Evolutionary conservation across 2,113 vertebrate species (phyloP).

Genomic region (Osmerus eperlanus): DNA sequence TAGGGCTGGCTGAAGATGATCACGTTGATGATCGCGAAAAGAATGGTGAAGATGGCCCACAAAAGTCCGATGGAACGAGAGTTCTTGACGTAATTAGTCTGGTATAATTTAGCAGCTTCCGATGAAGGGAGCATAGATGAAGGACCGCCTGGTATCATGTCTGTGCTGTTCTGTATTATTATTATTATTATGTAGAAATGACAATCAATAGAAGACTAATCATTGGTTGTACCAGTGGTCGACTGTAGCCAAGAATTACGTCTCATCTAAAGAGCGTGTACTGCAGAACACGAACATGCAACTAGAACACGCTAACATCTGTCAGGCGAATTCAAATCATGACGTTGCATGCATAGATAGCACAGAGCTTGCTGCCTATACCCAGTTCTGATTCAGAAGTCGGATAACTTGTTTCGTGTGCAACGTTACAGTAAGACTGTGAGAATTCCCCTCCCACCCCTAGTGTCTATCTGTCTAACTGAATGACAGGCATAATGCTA

Average conservation of each 20-base stretch:
- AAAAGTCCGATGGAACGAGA: constrained; percentile 91
- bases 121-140: constrained; percentile 88
- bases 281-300: neutral
- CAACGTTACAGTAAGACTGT: neutral
- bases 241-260: neutral
- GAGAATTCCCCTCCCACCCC: constrained; percentile 28
- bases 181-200: neutral
- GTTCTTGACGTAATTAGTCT: constrained; percentile 94
- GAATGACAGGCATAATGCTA: constrained; percentile 46
- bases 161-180: neutral
- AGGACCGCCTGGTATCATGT: constrained; percentile 73
- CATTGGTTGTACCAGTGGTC: neutral
- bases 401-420: constrained; percentile 11
- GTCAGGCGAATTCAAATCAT: constrained; percentile 56
- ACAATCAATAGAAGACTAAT: neutral
- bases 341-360: constrained; percentile 50
- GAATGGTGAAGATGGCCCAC: constrained; percentile 96
- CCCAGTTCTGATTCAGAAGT: constrained; percentile 6
- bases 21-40: constrained; percentile 94
- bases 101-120: constrained; percentile 93
- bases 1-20: constrained; percentile 95
- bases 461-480: constrained; percentile 18
- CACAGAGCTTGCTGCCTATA: constrained; percentile 12
- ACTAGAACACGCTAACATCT: constrained; percentile 47
- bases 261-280: neutral